phyloP scores from a whole-genome alignment of 2,113 vertebrate species.

The Poeciliopsis prolifica region DNA sequence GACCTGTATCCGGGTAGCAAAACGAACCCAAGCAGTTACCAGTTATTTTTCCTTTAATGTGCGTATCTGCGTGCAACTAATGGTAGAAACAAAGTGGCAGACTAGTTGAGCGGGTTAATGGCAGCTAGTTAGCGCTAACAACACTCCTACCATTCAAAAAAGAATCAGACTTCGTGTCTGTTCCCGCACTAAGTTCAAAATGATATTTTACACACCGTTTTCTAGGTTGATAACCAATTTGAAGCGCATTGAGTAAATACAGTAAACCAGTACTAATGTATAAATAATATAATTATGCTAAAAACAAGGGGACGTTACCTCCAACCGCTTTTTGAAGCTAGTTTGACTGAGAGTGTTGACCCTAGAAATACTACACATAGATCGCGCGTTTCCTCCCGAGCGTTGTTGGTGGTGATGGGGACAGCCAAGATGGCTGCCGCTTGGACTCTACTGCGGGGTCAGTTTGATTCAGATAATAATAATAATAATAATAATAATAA shows the following conservation, averaged over 20 bases:
- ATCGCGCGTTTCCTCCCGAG: constrained; percentile 57
- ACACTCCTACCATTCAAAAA: constrained; percentile 64
- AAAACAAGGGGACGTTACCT: constrained; percentile 47
- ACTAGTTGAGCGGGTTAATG: constrained; percentile 37
- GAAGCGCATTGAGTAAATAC: accelerated
- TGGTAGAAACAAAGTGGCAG: neutral
- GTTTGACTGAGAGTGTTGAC: constrained; percentile 72
- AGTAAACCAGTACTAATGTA: too few relatives aligned
- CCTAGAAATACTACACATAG: constrained; percentile 53
- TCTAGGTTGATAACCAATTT: accelerated
- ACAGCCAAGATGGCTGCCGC: constrained; percentile 69
- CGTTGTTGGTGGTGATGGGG: constrained; percentile 9
- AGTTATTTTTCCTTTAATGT: accelerated
- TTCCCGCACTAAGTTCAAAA: constrained; percentile 8
- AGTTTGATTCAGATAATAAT: neutral
- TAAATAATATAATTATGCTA: neutral
- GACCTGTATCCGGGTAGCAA: accelerated
- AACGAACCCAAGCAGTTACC: accelerated
- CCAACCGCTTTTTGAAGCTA: constrained; percentile 61
- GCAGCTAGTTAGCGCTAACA: constrained; percentile 57
- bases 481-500: neutral
- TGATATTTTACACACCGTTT: too few relatives aligned
- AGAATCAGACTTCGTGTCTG: constrained; percentile 22
- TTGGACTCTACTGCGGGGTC: neutral
- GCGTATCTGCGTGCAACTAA: neutral